Evolutionary conservation across 2,888 invertebrate species (phyloP).

Genomic region (Esperia sulphurella): DNA sequence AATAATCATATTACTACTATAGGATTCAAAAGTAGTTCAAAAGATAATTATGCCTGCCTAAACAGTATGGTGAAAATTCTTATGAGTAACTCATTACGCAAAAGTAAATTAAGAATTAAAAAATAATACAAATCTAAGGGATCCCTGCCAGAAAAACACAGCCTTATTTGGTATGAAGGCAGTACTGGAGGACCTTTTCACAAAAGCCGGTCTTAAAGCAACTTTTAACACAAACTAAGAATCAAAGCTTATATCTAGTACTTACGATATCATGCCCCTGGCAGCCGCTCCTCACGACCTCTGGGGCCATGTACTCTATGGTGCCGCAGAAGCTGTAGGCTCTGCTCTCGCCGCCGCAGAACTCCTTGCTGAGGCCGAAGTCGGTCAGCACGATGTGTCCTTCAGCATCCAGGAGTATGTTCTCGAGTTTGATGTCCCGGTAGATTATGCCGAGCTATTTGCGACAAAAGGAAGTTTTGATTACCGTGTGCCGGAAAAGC

Average conservation of each 20-base stretch:
- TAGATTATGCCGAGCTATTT: slow-evolving; percentile 97
- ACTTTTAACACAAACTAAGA: background rate
- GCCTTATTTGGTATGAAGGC: too few relatives aligned
- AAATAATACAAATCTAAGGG: too few relatives aligned
- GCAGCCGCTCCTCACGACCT: slow-evolving; percentile 88
- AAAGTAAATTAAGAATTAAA: too few relatives aligned
- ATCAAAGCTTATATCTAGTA: slow-evolving; percentile 42
- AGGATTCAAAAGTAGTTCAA: too few relatives aligned
- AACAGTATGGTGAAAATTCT: too few relatives aligned
- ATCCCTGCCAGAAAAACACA: too few relatives aligned
- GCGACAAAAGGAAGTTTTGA: slow-evolving; percentile 1
- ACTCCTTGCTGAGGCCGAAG: slow-evolving; percentile 98
- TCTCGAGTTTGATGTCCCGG: slow-evolving; percentile 98
- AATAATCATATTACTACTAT: too few relatives aligned
- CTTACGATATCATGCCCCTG: slow-evolving; percentile 97
- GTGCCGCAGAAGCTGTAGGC: slow-evolving; percentile 99
- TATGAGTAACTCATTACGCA: too few relatives aligned
- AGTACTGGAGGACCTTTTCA: too few relatives aligned
- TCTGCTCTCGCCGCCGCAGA: slow-evolving; percentile 85
- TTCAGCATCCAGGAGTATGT: slow-evolving; percentile 94
- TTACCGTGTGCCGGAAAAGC: too few relatives aligned
- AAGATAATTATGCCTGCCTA: too few relatives aligned
- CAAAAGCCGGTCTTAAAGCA: too few relatives aligned
- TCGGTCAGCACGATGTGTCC: slow-evolving; percentile 98
- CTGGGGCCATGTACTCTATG: slow-evolving; percentile 99